phyloP scores from a whole-genome alignment of 1,140 invertebrate genomes.

The Phymastichus coffea region DNA sequence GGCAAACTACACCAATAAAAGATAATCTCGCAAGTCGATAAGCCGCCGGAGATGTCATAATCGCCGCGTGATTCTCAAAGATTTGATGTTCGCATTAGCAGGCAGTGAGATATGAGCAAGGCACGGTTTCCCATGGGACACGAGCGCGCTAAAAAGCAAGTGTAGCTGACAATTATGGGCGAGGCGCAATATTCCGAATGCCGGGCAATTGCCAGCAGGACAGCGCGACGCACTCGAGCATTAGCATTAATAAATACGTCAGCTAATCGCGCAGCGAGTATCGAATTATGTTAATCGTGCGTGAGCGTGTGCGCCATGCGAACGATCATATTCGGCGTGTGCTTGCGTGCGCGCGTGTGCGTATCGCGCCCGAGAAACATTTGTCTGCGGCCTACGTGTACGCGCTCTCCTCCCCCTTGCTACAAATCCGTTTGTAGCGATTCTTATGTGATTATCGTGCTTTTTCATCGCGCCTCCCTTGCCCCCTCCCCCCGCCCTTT shows the following conservation, averaged over 20 bases:
- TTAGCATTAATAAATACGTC: conserved; percentile 38
- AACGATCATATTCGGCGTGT: conserved; percentile 33
- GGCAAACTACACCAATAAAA: no score
- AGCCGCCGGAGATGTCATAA: no score
- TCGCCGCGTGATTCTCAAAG: no score
- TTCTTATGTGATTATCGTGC: conserved; percentile 3
- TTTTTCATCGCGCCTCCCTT: conserved; percentile 18
- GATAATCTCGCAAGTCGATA: no score
- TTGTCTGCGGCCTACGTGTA: conserved; percentile 17
- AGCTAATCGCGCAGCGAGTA: conserved; percentile 32
- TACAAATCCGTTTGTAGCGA: neutral
- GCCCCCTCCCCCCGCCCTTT: no score
- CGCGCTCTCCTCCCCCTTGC: neutral
- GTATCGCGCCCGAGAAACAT: conserved; percentile 20
- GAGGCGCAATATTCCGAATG: neutral
- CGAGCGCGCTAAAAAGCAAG: no score
- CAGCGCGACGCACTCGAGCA: conserved; percentile 7
- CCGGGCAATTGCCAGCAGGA: neutral
- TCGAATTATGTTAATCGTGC: conserved; percentile 44
- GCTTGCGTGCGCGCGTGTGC: conserved; percentile 1
- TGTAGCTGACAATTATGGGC: neutral
- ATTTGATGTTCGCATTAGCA: no score
- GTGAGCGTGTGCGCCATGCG: conserved; percentile 20
- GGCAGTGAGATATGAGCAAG: neutral
- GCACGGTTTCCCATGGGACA: neutral